phyloP scores from a whole-genome alignment of 2,113 vertebrate species.

The Proteles cristata region DNA sequence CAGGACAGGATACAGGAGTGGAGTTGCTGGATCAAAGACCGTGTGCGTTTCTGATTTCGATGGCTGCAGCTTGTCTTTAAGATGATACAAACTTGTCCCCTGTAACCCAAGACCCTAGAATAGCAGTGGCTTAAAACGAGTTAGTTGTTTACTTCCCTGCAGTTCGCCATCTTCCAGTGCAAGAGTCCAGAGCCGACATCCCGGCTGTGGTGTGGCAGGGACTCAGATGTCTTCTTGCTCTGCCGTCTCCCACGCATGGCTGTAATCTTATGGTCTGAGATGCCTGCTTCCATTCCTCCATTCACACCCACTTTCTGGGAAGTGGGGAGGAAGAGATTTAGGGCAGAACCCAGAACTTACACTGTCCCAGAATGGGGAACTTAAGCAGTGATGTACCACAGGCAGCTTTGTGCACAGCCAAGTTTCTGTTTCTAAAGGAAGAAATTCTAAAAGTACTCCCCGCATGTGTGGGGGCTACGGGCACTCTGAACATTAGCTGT shows the following conservation, averaged over 20 bases:
- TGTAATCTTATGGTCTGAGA: neutral
- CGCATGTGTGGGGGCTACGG: neutral
- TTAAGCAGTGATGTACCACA: too few species aligned
- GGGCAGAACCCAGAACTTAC: neutral
- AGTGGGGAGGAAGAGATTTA: neutral
- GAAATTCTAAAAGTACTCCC: neutral
- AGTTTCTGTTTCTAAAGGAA: neutral
- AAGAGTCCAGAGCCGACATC: neutral
- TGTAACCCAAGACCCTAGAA: neutral
- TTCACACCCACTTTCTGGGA: neutral
- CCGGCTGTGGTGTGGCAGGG: neutral
- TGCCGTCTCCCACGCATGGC: neutral
- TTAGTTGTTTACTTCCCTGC: neutral
- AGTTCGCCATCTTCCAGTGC: neutral
- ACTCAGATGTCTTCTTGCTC: fast-evolving
- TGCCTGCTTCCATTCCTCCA: neutral
- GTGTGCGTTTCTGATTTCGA: neutral
- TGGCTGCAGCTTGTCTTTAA: neutral
- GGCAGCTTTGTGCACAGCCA: neutral
- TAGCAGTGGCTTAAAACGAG: neutral
- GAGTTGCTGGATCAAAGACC: neutral
- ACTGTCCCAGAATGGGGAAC: neutral
- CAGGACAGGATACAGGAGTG: neutral
- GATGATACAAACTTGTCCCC: neutral
- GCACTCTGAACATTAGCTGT: fast-evolving